Evolutionary conservation across 2,113 vertebrate species (phyloP), one percentile per base, ranked within the genome.

Genomic region (Colinus virginianus): DNA sequence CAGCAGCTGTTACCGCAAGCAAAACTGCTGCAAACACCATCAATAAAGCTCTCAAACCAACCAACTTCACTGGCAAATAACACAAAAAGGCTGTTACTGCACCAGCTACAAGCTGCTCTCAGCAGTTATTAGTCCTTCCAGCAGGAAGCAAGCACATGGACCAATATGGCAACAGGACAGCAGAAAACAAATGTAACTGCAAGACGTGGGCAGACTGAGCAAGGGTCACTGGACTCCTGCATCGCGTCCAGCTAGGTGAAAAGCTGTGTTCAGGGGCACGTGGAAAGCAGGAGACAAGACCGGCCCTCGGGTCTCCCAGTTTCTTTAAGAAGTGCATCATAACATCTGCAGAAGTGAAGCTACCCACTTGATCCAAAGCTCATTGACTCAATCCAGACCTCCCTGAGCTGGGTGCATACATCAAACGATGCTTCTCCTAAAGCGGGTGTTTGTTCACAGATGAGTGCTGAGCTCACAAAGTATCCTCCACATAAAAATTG

Each of bases 1-100:
- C 79, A 82, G 95, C 88, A 93, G 94, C 94, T 95, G 93, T 78
- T 81, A 77, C 72, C 59, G 88, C 78, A 87, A 88, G 71, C 89
- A 93, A 76, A 94, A 78, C 28, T 72, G 79, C 7, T 84, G 67
- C 92, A 94, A 96, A 95, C 88, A 84, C 56, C 77, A 87, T 90
- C 94, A 90, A 86, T 66, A 91, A 94, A 90, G 87, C 72, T 78
- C 85, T 93, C 90, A 81, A 92, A 90, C 30, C 93, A 90, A 85
- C 30, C 75, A 78, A 46, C 72, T 62, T 66, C 56, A 59, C 25
- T 46, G 63, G 66, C 66, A 92, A 55, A 38, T 49, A 38, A 64
- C 72, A 79, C 2, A 63, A 90, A 92, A 89, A 88, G 81, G 62
- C 72, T 82, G 86, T 83, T 97, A 83, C 40, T 88, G 91, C 75